Evolutionary conservation across 2,888 invertebrate genomes (phyloP).

Genomic region (Timandra comae): DNA sequence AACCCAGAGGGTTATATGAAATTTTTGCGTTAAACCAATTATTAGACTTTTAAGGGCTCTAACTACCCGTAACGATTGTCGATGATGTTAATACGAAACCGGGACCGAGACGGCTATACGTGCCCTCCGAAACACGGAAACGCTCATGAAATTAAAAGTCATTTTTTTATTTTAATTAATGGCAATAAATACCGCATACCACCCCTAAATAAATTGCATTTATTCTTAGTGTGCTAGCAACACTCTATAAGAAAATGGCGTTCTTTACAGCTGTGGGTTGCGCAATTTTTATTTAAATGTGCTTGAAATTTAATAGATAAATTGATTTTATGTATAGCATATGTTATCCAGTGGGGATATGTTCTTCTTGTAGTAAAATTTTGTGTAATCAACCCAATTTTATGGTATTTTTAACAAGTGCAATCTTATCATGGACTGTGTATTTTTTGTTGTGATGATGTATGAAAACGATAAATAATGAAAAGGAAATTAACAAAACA

Average conservation of each 20-base stretch:
- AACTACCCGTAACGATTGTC: too few species aligned
- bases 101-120: too few species aligned
- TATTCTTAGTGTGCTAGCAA: too few species aligned
- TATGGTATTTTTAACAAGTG: conserved; percentile 40
- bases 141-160: too few species aligned
- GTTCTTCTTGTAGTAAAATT: conserved; percentile 40
- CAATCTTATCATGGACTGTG: conserved; percentile 69
- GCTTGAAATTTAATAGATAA: conserved; percentile 53
- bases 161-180: conserved; percentile 3
- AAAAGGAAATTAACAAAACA: conserved; percentile 65
- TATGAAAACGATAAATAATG: conserved; percentile 69
- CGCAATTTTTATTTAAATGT: conserved; percentile 75
- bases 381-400: conserved; percentile 24
- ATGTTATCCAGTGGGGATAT: conserved; percentile 40
- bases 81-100: too few species aligned
- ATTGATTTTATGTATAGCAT: conserved; percentile 47
- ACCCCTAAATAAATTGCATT: too few species aligned
- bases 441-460: conserved; percentile 72
- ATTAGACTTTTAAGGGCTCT: too few species aligned
- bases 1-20: too few species aligned
- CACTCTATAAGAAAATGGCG: conserved; percentile 61
- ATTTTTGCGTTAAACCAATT: too few species aligned
- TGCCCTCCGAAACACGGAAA: too few species aligned
- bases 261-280: conserved; percentile 73
- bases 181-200: too few species aligned